Percentiles rank a stretch among this genome's conserved stretches.
Evolutionary conservation across 2,113 vertebrate species (phyloP).

Genomic region (Suricata suricatta): DNA sequence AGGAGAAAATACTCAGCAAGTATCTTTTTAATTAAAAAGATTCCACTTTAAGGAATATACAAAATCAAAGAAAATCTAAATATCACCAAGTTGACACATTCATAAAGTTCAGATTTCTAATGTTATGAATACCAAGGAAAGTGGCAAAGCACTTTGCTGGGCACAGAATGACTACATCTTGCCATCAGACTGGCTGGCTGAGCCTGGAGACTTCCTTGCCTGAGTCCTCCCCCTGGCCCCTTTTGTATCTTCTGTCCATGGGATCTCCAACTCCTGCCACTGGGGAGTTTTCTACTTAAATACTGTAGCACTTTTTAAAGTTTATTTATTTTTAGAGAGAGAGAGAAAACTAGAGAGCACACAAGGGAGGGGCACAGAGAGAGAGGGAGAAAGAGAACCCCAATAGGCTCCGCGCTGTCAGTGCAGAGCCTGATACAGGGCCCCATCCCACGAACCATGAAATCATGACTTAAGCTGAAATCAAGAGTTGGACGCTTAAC

Average conservation of each 20-base stretch:
- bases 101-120: not conserved
- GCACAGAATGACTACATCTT: accelerated
- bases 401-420: no score
- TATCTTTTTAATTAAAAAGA: not conserved
- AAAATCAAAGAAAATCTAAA: constrained; percentile 12
- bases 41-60: not conserved
- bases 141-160: not conserved
- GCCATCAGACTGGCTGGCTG: no score
- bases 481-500: no score
- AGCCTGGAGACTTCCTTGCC: not conserved
- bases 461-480: no score
- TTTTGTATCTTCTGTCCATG: not conserved
- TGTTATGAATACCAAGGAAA: not conserved
- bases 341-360: no score
- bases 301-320: not conserved
- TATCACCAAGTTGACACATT: not conserved
- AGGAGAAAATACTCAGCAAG: not conserved
- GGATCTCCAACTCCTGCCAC: not conserved
- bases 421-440: no score
- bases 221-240: not conserved
- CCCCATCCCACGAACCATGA: no score
- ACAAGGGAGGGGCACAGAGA: no score
- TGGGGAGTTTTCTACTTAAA: not conserved
- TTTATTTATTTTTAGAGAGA: no score
- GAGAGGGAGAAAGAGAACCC: no score